Evolutionary conservation across 2,888 invertebrate genomes (phyloP).

Genomic region (Drosophila cognata): DNA sequence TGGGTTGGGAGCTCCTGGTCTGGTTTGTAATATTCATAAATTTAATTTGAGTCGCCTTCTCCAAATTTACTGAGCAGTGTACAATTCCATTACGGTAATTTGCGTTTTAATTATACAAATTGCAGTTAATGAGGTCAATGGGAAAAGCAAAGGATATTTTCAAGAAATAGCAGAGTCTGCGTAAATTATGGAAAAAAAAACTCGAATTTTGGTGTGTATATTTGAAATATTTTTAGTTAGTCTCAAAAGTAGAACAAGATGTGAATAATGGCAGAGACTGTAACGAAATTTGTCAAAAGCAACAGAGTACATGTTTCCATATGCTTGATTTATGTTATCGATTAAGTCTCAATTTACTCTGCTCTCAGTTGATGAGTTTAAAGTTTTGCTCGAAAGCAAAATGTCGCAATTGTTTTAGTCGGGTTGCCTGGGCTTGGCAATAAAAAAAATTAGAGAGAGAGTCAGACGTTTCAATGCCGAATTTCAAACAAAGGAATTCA

Average conservation of each 20-base stretch:
- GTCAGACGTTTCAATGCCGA: conserved; percentile 31
- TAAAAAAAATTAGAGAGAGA: background rate
- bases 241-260: background rate
- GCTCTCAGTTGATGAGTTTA: conserved; percentile 67
- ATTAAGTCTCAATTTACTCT: conserved; percentile 27
- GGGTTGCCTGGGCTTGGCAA: conserved; percentile 15
- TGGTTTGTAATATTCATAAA: conserved; percentile 64
- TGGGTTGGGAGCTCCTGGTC: conserved; percentile 8
- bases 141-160: background rate
- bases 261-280: background rate
- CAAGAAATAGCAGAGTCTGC: background rate
- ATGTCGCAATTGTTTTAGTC: conserved; percentile 58
- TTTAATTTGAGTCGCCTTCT: conserved; percentile 48
- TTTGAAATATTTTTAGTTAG: background rate
- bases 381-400: conserved; percentile 60
- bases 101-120: conserved; percentile 69
- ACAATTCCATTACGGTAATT: conserved; percentile 54
- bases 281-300: no score
- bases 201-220: background rate
- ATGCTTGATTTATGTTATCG: conserved; percentile 18
- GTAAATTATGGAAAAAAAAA: background rate
- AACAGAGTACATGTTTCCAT: background rate
- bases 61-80: conserved; percentile 29
- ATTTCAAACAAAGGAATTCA: conserved; percentile 72
- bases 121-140: conserved; percentile 40